Base-by-base conservation (phyloP, 2,797 vertebrate species). In the Sebastes minor region DNA sequence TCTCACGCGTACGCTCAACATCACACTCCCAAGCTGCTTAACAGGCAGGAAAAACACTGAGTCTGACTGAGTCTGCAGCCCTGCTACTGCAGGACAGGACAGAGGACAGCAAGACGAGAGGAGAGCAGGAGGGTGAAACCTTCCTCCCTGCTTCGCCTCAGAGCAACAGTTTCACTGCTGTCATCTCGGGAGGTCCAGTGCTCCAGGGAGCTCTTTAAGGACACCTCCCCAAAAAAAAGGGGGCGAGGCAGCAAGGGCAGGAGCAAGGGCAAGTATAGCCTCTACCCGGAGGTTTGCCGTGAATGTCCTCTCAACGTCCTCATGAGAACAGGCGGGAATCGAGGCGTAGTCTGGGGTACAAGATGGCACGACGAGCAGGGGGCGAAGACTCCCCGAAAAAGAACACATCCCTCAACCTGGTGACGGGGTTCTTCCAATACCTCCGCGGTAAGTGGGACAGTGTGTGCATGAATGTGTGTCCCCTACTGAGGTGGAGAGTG, bases 391-490 rank as follows among this genome's bases (percentile, higher is more conserved):
- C 94, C 85, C 85, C 93, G 49, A 97, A 95, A 93, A 97, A 91
- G 86, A 92, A 88, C 68, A 78, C 93, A 0, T 95, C 96, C 1
- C 89, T 97, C 81, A 96, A 96, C 90, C 92, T 97, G 89, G 94
- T 96, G 90, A 95, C 96, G 0, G 96, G 95, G 72, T 95, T 96
- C 91, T 95, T 92, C 90, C 97, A 95, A 88, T 96, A 93, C 89
- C 86, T 93, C 35, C 96, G 95, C 3, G 97, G 97, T 98, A 96
- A 97, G 97, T 97, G 92, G 90, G 86, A 82, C 80, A 89, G 64
- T 18, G 57, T 77, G 59, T 87, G 83, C 12, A 30, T 35, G 55
- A 63, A 62, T 80, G 70, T 73, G 49, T 77, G 78, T 86, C 68
- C 55, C 57, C 72, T 74, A 27, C 18, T 73, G 59, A 70, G 25